A percentile compares a stretch with the other conserved stretches of the same genome.
phyloP scores from a whole-genome alignment of 2,113 vertebrate species.

The Dicerorhinus sumatrensis region DNA sequence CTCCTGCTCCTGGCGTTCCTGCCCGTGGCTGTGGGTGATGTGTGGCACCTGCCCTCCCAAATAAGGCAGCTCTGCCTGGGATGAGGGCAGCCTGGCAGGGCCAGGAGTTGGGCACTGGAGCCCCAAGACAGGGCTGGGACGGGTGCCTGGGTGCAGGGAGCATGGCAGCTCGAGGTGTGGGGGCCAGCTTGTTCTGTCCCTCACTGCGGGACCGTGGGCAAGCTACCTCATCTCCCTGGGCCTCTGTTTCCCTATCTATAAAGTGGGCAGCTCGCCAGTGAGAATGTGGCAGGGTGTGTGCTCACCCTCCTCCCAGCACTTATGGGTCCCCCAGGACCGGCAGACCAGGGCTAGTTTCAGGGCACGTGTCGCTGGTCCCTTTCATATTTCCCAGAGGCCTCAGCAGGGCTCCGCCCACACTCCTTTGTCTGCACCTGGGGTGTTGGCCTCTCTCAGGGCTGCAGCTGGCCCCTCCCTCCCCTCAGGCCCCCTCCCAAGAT shows the following conservation, averaged over 20 bases:
- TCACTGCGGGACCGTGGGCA: background rate
- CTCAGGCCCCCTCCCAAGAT: no score
- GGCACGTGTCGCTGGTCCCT: background rate
- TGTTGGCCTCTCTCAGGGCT: background rate
- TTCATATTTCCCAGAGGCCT: no score
- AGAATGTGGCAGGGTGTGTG: no score
- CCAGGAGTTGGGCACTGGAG: no score
- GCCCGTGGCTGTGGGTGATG: background rate
- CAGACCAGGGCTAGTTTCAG: background rate
- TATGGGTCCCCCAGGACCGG: background rate
- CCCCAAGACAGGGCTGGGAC: background rate
- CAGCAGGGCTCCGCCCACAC: background rate
- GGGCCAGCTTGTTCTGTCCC: background rate
- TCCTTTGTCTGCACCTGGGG: background rate
- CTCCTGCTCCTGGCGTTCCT: background rate
- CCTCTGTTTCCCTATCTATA: background rate
- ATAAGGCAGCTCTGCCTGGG: background rate
- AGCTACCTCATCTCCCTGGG: background rate
- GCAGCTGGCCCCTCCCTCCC: background rate
- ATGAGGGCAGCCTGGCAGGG: no score
- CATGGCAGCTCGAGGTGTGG: background rate
- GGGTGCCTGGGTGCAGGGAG: background rate
- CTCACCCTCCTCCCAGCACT: background rate
- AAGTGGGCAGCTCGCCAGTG: fast-evolving
- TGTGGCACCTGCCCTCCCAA: background rate